phyloP scores from a whole-genome alignment of 2,888 invertebrate genomes.

The Caenorhabditis panamensis region DNA sequence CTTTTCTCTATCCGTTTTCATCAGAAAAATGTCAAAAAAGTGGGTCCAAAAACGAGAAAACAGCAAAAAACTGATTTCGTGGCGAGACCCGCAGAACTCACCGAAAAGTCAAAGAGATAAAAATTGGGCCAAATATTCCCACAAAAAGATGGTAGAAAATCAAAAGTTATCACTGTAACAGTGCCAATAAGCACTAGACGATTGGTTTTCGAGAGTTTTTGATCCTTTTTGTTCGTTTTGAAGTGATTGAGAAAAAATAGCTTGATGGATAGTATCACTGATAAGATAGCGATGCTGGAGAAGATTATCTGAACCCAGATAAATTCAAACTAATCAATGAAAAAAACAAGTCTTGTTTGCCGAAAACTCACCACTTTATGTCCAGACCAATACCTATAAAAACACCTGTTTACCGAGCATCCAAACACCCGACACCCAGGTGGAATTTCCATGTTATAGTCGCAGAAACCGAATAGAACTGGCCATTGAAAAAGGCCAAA shows the following conservation, averaged over 20 bases:
- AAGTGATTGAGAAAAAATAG: background rate
- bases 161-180: background rate
- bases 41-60: too few relatives aligned
- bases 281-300: background rate
- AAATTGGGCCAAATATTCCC: background rate
- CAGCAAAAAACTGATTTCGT: too few relatives aligned
- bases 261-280: background rate
- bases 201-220: slow-evolving; percentile 7
- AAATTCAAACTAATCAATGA: too few relatives aligned
- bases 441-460: background rate
- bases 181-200: background rate
- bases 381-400: slow-evolving; percentile 9
- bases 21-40: too few relatives aligned
- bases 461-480: background rate
- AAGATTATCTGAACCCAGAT: slow-evolving; percentile 8
- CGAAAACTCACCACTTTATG: background rate
- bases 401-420: slow-evolving; percentile 6
- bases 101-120: too few relatives aligned
- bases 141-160: slow-evolving; percentile 5
- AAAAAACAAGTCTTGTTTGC: too few relatives aligned
- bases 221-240: background rate
- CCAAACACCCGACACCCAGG: background rate
- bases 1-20: too few relatives aligned
- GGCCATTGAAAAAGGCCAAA: background rate
- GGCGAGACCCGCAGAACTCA: too few relatives aligned